Percentiles rank a stretch among this genome's conserved stretches.
Conservation (phyloP, 2,797 vertebrate genomes). For the Mormyrops attenuatus region DNA sequence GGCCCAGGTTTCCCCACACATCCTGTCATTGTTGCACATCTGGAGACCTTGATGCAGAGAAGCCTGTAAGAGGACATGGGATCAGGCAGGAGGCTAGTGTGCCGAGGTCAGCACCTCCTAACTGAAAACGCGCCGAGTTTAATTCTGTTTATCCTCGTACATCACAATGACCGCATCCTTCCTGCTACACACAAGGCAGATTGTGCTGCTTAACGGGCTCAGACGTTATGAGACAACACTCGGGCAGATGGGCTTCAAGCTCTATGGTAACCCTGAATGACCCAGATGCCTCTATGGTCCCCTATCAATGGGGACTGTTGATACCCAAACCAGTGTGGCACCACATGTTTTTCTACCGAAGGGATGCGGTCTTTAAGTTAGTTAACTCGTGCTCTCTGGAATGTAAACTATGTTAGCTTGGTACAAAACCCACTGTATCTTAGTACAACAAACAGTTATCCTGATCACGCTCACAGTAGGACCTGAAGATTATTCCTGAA, state of each 20-base stretch:
- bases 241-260: not conserved
- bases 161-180: not conserved
- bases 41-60: not conserved
- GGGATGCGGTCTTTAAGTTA: not conserved
- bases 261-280: not conserved
- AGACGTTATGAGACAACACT: not conserved
- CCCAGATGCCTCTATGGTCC: not conserved
- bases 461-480: not conserved
- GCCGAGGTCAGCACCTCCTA: not conserved
- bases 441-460: not conserved
- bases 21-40: slow-evolving; percentile 15
- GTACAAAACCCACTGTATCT: not conserved
- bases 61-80: not conserved
- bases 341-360: not conserved
- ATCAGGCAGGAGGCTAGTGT: not conserved
- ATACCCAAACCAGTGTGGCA: not conserved
- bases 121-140: not conserved
- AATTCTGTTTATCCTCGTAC: not conserved
- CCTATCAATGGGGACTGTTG: not conserved
- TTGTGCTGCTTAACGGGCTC: not conserved
- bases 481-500: not conserved
- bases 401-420: not conserved
- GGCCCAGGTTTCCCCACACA: not conserved
- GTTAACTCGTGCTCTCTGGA: not conserved
- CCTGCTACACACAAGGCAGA: not conserved